Evolutionary conservation across 2,113 vertebrate species (phyloP), one percentile per base, ranked within the genome.

Genomic region (Salvelinus sp.): DNA sequence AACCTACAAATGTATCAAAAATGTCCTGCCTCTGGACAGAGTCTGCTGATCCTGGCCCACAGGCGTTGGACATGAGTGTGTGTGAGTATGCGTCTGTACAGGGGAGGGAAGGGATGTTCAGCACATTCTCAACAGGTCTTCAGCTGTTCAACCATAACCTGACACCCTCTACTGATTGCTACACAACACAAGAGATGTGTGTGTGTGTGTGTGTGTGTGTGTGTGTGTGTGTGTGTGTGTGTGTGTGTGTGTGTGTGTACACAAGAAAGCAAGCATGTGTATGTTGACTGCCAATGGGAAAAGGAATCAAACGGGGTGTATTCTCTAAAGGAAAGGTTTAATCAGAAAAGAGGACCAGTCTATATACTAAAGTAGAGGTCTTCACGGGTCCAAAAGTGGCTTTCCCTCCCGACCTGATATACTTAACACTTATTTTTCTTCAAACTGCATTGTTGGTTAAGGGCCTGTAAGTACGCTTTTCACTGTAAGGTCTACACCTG

Each of bases 101-200:
- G 72, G 83, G 77, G 76, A 82, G 80, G 14, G 65, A 13, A 76
- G 58, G 78, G 76, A 79, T 33, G 75, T 25, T 75, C 81, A 80
- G 63, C 80, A 62, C 78, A 77, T 81, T 69, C 82, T 84, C 70
- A 78, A n/a, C 76, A 77, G 80, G 76, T 66, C 73, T 82, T 75
- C 82, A 86, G 85, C 87, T 87, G 83, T 80, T 79, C 73, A 73
- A 76, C 79, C 74, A 13, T 38, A 69, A 81, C 74, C 87, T 80
- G 74, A 84, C 83, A 83, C 80, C 74, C 68, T 75, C 28, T 68
- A 68, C 66, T 20, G 54, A 14, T 20, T 57, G 18, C 54, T 57
- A 16, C 54, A 57, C 54, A 57, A 20, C 54, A 20, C 54, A 20
- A 6, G 54, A 57, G 16, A 14, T 57, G 54, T 57, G 54, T 57